Conservation (phyloP, 2,888 invertebrate species). For the Pheosia tremula region DNA sequence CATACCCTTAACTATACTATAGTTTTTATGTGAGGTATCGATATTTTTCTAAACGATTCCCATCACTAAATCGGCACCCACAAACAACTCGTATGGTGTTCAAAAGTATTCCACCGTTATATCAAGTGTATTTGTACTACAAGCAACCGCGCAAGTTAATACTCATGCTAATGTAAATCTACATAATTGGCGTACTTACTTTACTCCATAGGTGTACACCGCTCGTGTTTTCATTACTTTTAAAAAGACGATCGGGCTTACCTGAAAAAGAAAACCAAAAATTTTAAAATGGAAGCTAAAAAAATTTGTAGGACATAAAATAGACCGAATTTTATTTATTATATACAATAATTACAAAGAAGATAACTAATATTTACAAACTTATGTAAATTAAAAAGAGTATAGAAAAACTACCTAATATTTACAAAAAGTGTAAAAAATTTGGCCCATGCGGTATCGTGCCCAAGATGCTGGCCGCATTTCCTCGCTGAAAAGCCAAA, state of each 20-base stretch:
- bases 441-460: too few species aligned
- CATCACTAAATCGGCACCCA: constrained; percentile 47
- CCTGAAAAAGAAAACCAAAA: constrained; percentile 30
- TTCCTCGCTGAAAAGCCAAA: too few species aligned
- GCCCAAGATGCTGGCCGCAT: too few species aligned
- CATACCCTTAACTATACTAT: too few species aligned
- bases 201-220: not conserved
- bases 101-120: constrained; percentile 69
- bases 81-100: constrained; percentile 58
- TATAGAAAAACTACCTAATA: too few species aligned
- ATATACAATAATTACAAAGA: too few species aligned
- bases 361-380: too few species aligned
- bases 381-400: too few species aligned
- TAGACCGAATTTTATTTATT: too few species aligned
- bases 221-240: not conserved
- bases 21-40: constrained; percentile 7
- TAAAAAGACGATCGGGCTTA: constrained; percentile 19
- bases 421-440: too few species aligned
- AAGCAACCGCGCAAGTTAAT: constrained; percentile 33
- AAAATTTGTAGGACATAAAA: constrained; percentile 6
- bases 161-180: constrained; percentile 33
- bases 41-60: constrained; percentile 18
- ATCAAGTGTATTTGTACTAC: constrained; percentile 42
- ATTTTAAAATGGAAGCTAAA: constrained; percentile 2
- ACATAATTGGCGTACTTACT: constrained; percentile 29